Percentiles rank a stretch among this genome's conserved stretches.
Conservation (phyloP, 2,113 vertebrate genomes). For the Cichladusa arquata region DNA sequence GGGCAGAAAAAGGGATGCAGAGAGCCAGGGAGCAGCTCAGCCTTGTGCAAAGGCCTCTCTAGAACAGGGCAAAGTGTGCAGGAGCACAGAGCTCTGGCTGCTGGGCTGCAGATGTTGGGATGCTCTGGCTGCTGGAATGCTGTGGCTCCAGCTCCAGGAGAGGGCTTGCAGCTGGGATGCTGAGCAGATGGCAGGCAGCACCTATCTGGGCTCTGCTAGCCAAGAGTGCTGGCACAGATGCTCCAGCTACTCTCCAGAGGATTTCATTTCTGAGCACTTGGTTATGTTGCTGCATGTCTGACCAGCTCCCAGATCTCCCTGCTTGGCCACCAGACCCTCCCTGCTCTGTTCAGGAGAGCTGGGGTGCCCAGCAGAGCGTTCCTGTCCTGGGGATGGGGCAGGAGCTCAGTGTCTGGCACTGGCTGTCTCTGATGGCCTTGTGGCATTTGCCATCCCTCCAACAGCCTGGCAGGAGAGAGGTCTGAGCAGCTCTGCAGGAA, state of each 20-base stretch:
- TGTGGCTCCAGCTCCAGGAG: neutral
- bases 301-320: neutral
- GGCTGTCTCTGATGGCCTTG: neutral
- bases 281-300: neutral
- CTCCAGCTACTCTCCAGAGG: neutral
- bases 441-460: neutral
- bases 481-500: neutral
- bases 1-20: accelerated
- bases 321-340: neutral
- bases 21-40: neutral
- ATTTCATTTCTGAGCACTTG: neutral
- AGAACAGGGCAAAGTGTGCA: neutral
- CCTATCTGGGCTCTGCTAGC: neutral
- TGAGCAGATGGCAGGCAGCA: neutral
- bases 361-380: accelerated
- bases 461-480: neutral
- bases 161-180: neutral
- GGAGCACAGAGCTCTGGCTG: neutral
- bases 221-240: neutral
- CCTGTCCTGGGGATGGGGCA: neutral
- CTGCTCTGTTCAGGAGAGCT: neutral
- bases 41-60: neutral
- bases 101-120: neutral
- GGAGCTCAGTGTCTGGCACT: neutral
- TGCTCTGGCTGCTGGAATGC: neutral